These are phyloP conservation scores for Thermophis baileyi DNA, from an alignment of 2,113 vertebrate genomes.

Conservation along the genomic window DNA sequence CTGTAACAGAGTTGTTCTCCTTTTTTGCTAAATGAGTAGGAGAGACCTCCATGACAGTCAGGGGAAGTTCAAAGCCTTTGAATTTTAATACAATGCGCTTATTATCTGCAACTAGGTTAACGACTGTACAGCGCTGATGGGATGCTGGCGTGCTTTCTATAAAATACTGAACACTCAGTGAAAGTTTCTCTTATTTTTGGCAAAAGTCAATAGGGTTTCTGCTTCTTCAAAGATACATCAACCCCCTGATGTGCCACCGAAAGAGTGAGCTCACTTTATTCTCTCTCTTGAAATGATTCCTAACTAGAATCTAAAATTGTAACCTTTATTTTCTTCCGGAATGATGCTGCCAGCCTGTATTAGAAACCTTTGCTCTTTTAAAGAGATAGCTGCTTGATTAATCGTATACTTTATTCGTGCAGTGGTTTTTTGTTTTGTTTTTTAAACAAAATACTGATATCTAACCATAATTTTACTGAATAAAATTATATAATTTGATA, in stretches of 20 bases:
- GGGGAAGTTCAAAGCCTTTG: constrained; percentile 69
- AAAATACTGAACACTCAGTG: constrained; percentile 36
- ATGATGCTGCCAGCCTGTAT: background rate
- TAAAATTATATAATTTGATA: background rate
- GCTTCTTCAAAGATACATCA: background rate
- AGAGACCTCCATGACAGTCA: constrained; percentile 65
- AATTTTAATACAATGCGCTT: constrained; percentile 66
- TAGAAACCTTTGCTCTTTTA: background rate
- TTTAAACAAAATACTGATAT: background rate
- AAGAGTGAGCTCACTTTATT: background rate
- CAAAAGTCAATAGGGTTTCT: constrained; percentile 25
- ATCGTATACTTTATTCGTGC: background rate
- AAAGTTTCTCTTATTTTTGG: constrained; percentile 49
- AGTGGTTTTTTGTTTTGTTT: background rate
- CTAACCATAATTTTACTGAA: background rate
- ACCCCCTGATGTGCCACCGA: background rate
- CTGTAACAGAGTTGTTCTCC: constrained; percentile 65
- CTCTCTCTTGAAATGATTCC: background rate
- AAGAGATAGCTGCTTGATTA: background rate
- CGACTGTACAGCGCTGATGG: constrained; percentile 62
- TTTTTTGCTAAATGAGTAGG: constrained; percentile 64
- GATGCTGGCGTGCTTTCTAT: constrained; percentile 45
- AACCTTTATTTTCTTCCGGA: background rate
- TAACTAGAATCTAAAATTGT: background rate
- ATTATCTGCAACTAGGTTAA: constrained; percentile 69